A percentile compares a stretch with the other conserved stretches of the same genome.
phyloP scores from a whole-genome alignment of 2,113 vertebrate genomes.

The Pogonocichla stellata region DNA sequence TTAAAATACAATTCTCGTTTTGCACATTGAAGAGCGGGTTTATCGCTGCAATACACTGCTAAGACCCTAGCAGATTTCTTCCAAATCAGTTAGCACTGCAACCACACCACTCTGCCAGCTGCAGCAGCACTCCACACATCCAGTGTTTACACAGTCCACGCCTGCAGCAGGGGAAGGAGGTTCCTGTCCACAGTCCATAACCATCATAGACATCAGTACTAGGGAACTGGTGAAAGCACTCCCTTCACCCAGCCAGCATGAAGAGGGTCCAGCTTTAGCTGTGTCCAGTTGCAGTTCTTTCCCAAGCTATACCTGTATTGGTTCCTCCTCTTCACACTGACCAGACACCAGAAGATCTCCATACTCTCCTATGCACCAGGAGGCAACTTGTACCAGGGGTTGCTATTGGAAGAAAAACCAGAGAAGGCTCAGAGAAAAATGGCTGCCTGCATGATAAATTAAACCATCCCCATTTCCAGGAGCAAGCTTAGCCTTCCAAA shows the following conservation, averaged over 20 bases:
- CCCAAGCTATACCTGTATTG: conserved; percentile 86
- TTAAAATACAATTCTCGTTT: not conserved
- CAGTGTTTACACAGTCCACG: not conserved
- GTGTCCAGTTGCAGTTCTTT: not conserved
- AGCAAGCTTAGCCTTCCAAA: not conserved
- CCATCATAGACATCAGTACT: not conserved
- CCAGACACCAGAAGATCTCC: conserved; percentile 96
- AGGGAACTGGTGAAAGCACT: not conserved
- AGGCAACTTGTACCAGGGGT: conserved; percentile 94
- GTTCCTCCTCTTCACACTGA: conserved; percentile 97
- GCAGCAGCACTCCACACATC: not conserved
- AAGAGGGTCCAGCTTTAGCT: not conserved
- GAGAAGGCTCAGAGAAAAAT: not conserved
- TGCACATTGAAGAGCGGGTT: not conserved
- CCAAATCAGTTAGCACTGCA: not conserved
- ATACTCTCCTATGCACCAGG: conserved; percentile 99
- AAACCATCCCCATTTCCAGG: not conserved
- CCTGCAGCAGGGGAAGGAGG: not conserved
- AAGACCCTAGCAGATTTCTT: not conserved
- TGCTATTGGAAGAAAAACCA: conserved; percentile 78
- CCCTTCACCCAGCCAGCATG: not conserved
- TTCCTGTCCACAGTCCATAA: not conserved
- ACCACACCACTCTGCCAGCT: not conserved
- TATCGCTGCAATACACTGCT: not conserved
- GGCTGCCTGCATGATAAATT: not conserved